These are phyloP conservation scores for Characodon lateralis DNA, from an alignment of 2,797 vertebrate species.

Conservation along the genomic window DNA sequence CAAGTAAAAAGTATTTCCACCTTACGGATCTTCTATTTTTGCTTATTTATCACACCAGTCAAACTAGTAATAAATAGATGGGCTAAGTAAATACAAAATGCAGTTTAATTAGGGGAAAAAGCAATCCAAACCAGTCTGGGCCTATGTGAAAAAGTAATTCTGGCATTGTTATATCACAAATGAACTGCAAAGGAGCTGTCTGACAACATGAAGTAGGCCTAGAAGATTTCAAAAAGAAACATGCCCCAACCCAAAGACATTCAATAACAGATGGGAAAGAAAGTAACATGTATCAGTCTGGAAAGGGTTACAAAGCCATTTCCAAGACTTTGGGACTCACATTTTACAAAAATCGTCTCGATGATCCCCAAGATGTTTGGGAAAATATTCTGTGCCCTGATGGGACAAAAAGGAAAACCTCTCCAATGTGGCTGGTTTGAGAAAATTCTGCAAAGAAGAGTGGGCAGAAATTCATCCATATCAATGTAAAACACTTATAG, in stretches of 20 bases:
- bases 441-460: too few species aligned
- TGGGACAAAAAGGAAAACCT: too few species aligned
- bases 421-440: too few species aligned
- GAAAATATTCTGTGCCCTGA: too few species aligned
- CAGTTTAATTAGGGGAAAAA: background rate
- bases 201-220: background rate
- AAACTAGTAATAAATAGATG: background rate
- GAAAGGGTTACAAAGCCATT: too few species aligned
- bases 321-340: too few species aligned
- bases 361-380: too few species aligned
- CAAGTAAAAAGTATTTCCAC: too few species aligned
- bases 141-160: background rate
- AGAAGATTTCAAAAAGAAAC: background rate
- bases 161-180: background rate
- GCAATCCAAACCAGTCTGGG: background rate
- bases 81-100: background rate
- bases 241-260: background rate
- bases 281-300: too few species aligned
- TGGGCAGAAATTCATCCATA: too few species aligned
- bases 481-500: too few species aligned
- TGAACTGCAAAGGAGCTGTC: background rate
- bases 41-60: background rate
- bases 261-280: background rate
- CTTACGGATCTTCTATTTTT: background rate
- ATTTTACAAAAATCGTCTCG: too few species aligned